A percentile compares a stretch with the other conserved stretches of the same genome.
Evolutionary conservation across 2,113 vertebrate species (phyloP).

Genomic region (Orientallactaga bullata): DNA sequence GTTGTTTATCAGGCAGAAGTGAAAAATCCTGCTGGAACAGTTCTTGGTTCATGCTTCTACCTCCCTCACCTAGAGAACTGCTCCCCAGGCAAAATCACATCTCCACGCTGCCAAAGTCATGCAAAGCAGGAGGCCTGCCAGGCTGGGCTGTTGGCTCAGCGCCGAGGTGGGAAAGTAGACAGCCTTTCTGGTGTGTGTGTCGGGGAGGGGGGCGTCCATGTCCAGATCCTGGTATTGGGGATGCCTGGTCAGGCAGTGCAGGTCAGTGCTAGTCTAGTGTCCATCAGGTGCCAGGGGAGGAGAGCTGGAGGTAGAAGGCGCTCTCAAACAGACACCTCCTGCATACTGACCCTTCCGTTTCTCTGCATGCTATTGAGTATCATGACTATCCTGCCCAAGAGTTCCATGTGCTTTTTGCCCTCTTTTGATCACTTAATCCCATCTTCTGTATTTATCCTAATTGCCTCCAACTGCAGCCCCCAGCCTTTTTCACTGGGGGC

Average conservation of each 20-base stretch:
- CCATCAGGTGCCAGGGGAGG: background rate
- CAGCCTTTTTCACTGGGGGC: background rate
- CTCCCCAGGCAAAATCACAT: slow-evolving; percentile 87
- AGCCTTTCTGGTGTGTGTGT: background rate
- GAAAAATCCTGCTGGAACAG: slow-evolving; percentile 82
- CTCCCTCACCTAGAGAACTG: slow-evolving; percentile 86
- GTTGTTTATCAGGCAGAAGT: slow-evolving; percentile 77
- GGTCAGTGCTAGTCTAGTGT: background rate
- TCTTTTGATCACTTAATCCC: background rate
- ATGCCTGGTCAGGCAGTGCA: background rate
- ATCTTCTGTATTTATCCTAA: background rate
- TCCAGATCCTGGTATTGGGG: background rate
- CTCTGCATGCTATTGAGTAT: background rate
- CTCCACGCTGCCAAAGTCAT: slow-evolving; percentile 86
- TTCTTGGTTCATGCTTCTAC: slow-evolving; percentile 62
- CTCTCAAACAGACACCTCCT: background rate
- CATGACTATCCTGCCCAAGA: background rate
- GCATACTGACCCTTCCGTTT: background rate
- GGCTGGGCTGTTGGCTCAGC: slow-evolving; percentile 68
- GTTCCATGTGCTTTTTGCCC: background rate
- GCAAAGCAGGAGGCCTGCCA: slow-evolving; percentile 81
- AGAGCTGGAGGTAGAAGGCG: too few species aligned
- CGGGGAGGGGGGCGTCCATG: background rate
- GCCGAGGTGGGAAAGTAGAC: slow-evolving; percentile 10
- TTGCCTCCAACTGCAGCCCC: background rate